Base-by-base conservation (phyloP, 2,113 vertebrate species). In the Thamnophis sirtalis region DNA sequence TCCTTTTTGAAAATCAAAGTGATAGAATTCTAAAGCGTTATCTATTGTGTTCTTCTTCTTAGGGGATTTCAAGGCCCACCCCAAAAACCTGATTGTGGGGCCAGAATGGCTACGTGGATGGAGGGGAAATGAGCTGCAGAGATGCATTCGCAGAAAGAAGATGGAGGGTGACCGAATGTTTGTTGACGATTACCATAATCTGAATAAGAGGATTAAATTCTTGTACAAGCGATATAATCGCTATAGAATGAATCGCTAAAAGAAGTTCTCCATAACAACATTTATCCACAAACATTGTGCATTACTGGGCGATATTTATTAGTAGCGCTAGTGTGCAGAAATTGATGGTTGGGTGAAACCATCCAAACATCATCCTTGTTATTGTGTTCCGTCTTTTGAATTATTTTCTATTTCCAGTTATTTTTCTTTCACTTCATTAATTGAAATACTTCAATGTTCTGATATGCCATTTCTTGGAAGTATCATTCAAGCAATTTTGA, bases 111-210 rank as follows among this genome's bases (percentile, higher is more conserved):
- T 99, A 94, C 97, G 96, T 56, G 99, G 97, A 84, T 99, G 98
- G 97, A 96, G 92, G 60, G 99, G 99, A 13, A 98, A 98, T 1
- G 99, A 99, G 94, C 95, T 99, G 94, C 98, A 99, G 96, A 98
- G 98, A 15, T 97, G 98, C 55, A 97, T 98, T 53, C 97, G 98
- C 48, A 99, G 99, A 97, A 99, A 97, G 96, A 96, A 93, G 93
- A 96, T 99, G 97, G 98, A 99, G 85, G 99, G 99, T 90, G 95
- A 98, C 90, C 96, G 98, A 28, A 99, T 99, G 99, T 98, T 99
- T 96, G 50, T 84, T 2, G 95, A 98, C 0, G 99, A 99, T 68
- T 96, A 93, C 85, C 98, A 98, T 94, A 98, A 98, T 11, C 96
- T 99, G 93, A 98, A 97, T 56, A 99, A 99, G 95, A 98, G 98